Percentiles rank a stretch among this genome's conserved stretches.
phyloP scores from a whole-genome alignment of 2,113 vertebrate genomes.

The Phaethornis superciliosus region DNA sequence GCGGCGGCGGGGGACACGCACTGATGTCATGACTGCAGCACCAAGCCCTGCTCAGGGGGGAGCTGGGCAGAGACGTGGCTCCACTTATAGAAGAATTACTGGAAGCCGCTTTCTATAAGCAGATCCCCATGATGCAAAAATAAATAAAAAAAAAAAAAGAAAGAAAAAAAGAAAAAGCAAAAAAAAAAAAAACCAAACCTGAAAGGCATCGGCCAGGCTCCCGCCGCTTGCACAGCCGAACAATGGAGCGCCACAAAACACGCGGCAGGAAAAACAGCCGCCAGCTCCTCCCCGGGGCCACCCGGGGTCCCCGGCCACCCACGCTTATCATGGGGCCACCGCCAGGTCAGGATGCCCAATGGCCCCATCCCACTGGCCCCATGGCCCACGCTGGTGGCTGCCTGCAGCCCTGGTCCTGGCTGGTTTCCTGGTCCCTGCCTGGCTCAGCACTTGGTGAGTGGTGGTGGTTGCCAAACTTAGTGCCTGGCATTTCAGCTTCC shows the following conservation, averaged over 20 bases:
- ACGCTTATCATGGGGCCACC: background rate
- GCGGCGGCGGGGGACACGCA: background rate
- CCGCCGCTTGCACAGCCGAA: constrained; percentile 59
- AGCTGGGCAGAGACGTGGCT: constrained; percentile 62
- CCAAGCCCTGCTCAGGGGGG: constrained; percentile 47
- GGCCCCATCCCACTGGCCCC: rapidly evolving
- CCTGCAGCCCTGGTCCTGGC: background rate
- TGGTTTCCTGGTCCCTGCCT: background rate
- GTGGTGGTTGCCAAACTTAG: background rate
- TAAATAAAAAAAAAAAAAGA: background rate
- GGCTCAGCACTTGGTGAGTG: background rate
- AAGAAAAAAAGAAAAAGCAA: background rate
- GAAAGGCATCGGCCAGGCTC: constrained; percentile 63
- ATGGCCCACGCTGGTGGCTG: rapidly evolving
- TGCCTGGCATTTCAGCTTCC: background rate
- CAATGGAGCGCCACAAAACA: constrained; percentile 86
- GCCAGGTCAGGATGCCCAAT: background rate
- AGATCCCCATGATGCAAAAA: constrained; percentile 71
- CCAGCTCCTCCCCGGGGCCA: constrained; percentile 56
- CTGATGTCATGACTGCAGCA: constrained; percentile 59
- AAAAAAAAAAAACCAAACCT: background rate
- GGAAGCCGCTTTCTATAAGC: constrained; percentile 91
- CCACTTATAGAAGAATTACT: constrained; percentile 91
- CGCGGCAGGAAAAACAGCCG: constrained; percentile 82
- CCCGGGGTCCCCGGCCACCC: constrained; percentile 32